Conservation (phyloP, 2,797 vertebrate species). For the Ctenochaetus hawaiiensis region DNA sequence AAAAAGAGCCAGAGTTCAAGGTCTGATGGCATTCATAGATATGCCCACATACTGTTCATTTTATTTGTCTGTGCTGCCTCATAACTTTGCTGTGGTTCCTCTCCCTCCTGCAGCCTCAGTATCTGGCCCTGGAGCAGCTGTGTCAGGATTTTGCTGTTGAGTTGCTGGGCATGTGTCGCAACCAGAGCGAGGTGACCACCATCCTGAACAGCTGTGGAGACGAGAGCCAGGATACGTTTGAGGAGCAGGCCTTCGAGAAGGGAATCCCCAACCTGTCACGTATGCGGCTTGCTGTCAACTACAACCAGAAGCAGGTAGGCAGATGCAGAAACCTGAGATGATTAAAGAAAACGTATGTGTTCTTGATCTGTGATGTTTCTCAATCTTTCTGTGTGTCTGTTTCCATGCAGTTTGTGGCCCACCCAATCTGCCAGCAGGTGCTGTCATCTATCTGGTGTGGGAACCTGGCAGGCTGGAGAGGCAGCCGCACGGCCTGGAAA, state of each 20-base stretch:
- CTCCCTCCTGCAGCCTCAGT: slow-evolving; percentile 87
- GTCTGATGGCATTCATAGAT: slow-evolving; percentile 61
- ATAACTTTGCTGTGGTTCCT: slow-evolving; percentile 1
- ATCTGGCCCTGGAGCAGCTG: slow-evolving; percentile 88
- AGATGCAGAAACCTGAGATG: background rate
- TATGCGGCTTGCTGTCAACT: slow-evolving; percentile 90
- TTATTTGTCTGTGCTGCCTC: background rate
- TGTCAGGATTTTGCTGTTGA: slow-evolving; percentile 93
- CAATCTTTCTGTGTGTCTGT: slow-evolving; percentile 34
- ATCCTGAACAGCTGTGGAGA: slow-evolving; percentile 89
- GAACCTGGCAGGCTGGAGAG: slow-evolving; percentile 88
- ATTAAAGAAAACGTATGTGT: background rate
- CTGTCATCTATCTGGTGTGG: slow-evolving; percentile 93
- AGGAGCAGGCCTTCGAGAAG: slow-evolving; percentile 90
- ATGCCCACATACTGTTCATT: background rate
- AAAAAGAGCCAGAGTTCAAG: slow-evolving; percentile 95
- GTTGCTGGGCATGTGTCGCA: slow-evolving; percentile 93
- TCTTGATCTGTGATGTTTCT: background rate
- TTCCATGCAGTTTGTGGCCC: slow-evolving; percentile 88
- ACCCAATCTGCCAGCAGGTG: slow-evolving; percentile 94
- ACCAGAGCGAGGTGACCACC: slow-evolving; percentile 93
- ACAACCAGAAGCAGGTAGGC: slow-evolving; percentile 91
- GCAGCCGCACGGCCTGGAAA: slow-evolving; percentile 90
- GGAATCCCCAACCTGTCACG: slow-evolving; percentile 92
- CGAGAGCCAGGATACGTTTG: slow-evolving; percentile 79